These are phyloP conservation scores for Bubalus kerabau DNA, from an alignment of 2,113 vertebrate genomes.

Conservation along the genomic window DNA sequence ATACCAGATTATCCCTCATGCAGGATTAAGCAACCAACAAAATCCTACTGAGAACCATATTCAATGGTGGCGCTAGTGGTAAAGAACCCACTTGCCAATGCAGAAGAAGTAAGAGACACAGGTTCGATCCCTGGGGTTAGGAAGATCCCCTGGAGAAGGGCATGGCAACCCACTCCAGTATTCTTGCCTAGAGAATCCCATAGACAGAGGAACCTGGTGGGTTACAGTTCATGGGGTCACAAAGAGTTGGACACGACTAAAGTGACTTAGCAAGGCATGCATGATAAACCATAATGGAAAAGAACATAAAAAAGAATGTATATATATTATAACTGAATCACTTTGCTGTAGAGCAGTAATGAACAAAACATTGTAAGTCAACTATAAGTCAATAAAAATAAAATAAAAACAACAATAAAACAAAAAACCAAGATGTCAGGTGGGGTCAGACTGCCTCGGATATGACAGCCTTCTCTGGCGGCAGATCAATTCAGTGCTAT, in stretches of 20 bases:
- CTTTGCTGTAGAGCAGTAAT: background rate
- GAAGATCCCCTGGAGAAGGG: background rate
- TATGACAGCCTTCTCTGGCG: background rate
- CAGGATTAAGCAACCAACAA: background rate
- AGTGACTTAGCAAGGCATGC: background rate
- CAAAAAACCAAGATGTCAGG: background rate
- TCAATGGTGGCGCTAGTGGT: background rate
- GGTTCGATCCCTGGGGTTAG: background rate
- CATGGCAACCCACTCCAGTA: background rate
- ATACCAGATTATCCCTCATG: background rate
- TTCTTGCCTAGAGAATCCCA: background rate
- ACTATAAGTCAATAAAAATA: background rate
- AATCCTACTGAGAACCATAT: background rate
- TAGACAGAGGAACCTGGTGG: background rate
- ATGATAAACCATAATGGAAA: background rate
- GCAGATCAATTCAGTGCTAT: background rate
- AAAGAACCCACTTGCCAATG: background rate
- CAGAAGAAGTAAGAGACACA: background rate
- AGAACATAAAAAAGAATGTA: background rate
- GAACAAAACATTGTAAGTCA: background rate
- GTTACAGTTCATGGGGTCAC: background rate
- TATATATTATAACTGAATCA: background rate
- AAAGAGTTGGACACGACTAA: background rate
- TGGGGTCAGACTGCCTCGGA: background rate
- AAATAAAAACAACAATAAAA: background rate